Percentiles rank a stretch among this genome's conserved stretches.
phyloP scores from a whole-genome alignment of 2,113 vertebrate species.

The Lampris megalopsis region DNA sequence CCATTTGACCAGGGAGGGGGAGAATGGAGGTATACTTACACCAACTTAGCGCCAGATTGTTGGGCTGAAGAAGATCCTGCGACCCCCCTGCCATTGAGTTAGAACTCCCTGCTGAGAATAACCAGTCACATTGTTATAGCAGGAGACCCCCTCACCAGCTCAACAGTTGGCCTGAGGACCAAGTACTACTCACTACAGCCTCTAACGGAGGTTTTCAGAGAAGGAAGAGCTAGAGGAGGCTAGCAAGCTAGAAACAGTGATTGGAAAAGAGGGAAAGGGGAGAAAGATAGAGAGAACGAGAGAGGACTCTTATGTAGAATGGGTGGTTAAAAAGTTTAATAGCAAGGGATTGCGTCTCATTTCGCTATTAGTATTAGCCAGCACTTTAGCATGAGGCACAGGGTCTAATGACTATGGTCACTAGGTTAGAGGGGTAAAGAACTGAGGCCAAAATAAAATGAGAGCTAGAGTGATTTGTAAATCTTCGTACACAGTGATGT shows the following conservation, averaged over 20 bases:
- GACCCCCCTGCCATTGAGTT: slow-evolving; percentile 86
- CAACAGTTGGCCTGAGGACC: slow-evolving; percentile 59
- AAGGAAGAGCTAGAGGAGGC: slow-evolving; percentile 57
- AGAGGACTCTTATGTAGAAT: slow-evolving; percentile 17
- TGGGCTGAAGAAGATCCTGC: slow-evolving; percentile 87
- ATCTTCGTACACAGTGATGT: slow-evolving; percentile 14
- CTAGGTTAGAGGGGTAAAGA: slow-evolving; percentile 6
- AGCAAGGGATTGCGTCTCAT: slow-evolving; percentile 13
- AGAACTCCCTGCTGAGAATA: slow-evolving; percentile 86
- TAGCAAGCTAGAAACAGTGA: slow-evolving; percentile 51
- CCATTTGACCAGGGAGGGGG: slow-evolving; percentile 54
- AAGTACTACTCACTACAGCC: slow-evolving; percentile 65
- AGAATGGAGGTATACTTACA: slow-evolving; percentile 84
- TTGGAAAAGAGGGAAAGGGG: slow-evolving; percentile 42
- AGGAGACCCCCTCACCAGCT: slow-evolving; percentile 58
- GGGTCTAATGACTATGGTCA: slow-evolving; percentile 8
- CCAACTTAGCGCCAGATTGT: slow-evolving; percentile 88
- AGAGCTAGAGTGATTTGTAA: slow-evolving; percentile 27
- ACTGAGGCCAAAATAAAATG: slow-evolving; percentile 3
- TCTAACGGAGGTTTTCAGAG: slow-evolving; percentile 53
- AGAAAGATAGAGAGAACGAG: slow-evolving; percentile 41
- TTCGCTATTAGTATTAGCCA: slow-evolving; percentile 42
- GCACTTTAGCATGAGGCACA: slow-evolving; percentile 21
- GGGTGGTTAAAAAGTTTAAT: slow-evolving; percentile 34
- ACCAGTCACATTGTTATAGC: slow-evolving; percentile 85